Base-by-base conservation (phyloP, 2,797 vertebrate species). In the Lutjanus campechanus region DNA sequence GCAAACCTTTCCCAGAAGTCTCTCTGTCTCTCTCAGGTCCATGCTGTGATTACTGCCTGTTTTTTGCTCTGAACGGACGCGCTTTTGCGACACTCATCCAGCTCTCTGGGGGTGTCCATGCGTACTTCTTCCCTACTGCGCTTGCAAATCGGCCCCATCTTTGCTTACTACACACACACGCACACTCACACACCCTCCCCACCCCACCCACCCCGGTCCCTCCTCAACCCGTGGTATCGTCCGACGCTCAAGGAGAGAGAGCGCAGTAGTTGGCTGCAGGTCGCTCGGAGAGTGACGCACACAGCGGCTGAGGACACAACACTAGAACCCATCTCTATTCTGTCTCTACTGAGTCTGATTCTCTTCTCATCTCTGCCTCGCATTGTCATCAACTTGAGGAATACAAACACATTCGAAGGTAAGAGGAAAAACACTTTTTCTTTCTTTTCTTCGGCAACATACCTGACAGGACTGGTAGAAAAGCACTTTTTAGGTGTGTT, bases 221-320 rank as follows among this genome's bases (percentile, higher is more conserved):
- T 90, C 89, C 89, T 83, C 79, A 56, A 64, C 76, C 77, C 79
- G 84, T 88, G 90, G 93, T 93, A 90, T 89, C 73, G 89, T 87
- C 93, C 89, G 81, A 76, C 87, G 73, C 83, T 82, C 79, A 53
- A 81, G 80, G 79, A 85, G 86, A 67, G 89, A 86, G 94, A 60
- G 79, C 84, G 91, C 95, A 94, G 94, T 95, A 70, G 79, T 90
- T 84, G 85, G 92, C 93, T 89, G 94, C 93, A 89, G 93, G 93
- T 95, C 92, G 84, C 60, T 76, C 43, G 64, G 81, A 86, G 91
- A 92, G 88, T 81, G 92, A 85, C 88, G 90, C 92, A 25, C 81
- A 47, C 81, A 77, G 79, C 85, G 77, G 81, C 83, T 62, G 86
- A 87, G 88, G 87, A 90, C 86, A 71, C 92, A 88, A 20, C 77